These are phyloP conservation scores for Icerya purchasi DNA, from an alignment of 2,888 invertebrate genomes.

Conservation along the genomic window DNA sequence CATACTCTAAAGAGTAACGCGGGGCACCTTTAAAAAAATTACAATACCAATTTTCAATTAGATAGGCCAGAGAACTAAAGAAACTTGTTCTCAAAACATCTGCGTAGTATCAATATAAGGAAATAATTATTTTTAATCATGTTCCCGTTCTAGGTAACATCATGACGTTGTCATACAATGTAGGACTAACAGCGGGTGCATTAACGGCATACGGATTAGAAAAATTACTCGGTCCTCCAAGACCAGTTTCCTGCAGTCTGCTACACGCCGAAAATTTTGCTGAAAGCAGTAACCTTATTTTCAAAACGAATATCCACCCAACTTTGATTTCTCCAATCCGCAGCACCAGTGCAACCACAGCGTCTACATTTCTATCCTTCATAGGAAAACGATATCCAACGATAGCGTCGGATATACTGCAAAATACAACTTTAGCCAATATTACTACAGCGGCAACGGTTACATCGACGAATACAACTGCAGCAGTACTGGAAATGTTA, in stretches of 20 bases:
- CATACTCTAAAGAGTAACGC: too few relatives aligned
- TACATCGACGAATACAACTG: slow-evolving; percentile 1
- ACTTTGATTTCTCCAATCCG: not conserved
- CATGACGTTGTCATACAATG: slow-evolving; percentile 79
- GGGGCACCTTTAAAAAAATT: too few relatives aligned
- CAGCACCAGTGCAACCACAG: not conserved
- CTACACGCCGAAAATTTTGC: not conserved
- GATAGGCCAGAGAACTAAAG: not conserved
- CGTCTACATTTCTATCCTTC: too few relatives aligned
- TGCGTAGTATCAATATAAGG: not conserved
- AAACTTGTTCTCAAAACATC: slow-evolving; percentile 4
- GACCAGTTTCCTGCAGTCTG: slow-evolving; percentile 1
- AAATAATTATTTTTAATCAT: not conserved
- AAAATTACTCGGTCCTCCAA: slow-evolving; percentile 6
- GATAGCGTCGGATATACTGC: too few relatives aligned
- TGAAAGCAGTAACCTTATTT: not conserved
- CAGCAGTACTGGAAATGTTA: too few relatives aligned
- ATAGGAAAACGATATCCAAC: too few relatives aligned
- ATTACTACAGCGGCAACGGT: not conserved
- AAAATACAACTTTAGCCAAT: too few relatives aligned
- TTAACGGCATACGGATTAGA: slow-evolving; percentile 61
- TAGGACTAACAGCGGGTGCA: slow-evolving; percentile 65
- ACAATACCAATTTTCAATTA: too few relatives aligned
- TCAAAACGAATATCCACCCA: not conserved
- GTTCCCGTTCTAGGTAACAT: slow-evolving; percentile 46